A percentile compares a stretch with the other conserved stretches of the same genome.
phyloP scores from a whole-genome alignment of 1,140 invertebrate species.

The Berghia stephanieae region DNA sequence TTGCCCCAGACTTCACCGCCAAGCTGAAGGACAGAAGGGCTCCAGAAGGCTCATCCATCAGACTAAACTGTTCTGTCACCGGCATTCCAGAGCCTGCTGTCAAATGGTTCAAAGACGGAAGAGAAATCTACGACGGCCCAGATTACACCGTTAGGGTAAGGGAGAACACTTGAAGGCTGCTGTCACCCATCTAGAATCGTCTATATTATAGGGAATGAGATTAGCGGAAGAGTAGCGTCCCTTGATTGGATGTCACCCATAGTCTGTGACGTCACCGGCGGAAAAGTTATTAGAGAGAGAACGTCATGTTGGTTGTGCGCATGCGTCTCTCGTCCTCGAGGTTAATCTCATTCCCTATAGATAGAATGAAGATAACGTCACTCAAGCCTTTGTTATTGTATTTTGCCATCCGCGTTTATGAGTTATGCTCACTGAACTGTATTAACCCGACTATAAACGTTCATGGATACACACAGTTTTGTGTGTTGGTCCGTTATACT shows the following conservation, averaged over 20 bases:
- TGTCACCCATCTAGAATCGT: neutral
- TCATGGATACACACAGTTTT: too few relatives aligned
- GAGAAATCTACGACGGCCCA: constrained; percentile 46
- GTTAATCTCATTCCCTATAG: too few relatives aligned
- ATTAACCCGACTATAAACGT: too few relatives aligned
- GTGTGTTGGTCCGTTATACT: too few relatives aligned
- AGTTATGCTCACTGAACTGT: too few relatives aligned
- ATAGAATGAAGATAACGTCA: too few relatives aligned
- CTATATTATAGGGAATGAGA: neutral
- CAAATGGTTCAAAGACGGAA: constrained; percentile 62
- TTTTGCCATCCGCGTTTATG: too few relatives aligned
- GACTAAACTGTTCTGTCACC: constrained; percentile 58
- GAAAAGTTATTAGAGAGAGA: too few relatives aligned
- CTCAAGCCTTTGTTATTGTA: too few relatives aligned
- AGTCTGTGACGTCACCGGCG: too few relatives aligned
- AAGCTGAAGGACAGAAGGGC: constrained; percentile 83
- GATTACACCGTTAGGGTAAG: constrained; percentile 56
- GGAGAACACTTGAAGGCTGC: neutral
- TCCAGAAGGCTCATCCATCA: constrained; percentile 72
- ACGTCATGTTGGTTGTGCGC: too few relatives aligned
- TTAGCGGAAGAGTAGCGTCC: neutral
- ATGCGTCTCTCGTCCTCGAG: too few relatives aligned
- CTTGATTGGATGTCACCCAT: neutral
- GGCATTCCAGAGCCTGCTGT: constrained; percentile 60
- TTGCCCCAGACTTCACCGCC: constrained; percentile 87